Base-by-base conservation (phyloP, 1,140 invertebrate genomes). In the Globodera rostochiensis region DNA sequence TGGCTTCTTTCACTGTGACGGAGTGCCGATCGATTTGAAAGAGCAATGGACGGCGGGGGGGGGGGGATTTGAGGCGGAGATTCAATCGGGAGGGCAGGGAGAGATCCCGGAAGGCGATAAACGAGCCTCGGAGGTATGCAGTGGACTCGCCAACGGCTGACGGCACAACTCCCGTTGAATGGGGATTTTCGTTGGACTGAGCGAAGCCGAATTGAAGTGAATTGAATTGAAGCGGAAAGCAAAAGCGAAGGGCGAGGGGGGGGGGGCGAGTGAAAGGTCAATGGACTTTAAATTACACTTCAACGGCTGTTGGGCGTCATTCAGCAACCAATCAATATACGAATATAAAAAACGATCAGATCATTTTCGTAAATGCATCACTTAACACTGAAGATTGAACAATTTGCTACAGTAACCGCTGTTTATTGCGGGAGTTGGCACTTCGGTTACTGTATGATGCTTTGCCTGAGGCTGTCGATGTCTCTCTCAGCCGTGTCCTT, bases 31-130 rank as follows among this genome's bases (percentile, higher is more conserved):
- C 69, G 69, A 47, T 47, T 36, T 47, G 69, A 9, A 11, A 71
- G 25, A 71, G 13, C 11, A 45, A 71, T 36, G 66, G n/a, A 36
- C 66, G 36, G 19, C 6, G n/a, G 7, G 36, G 66, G 66, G 36
- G 50, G 69, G 25, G 21, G 69, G 46, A 36, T 71, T 71, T 71
- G 7, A 36, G 69, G 69, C 5, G 46, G 9, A 71, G 69, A 71
- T 71, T 47, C 25, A 71, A 71, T 71, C 69, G 69, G 69, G 69
- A 71, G 9, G n/a, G 69, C 13, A n/a, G 25, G 69, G n/a, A 71
- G 69, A 71, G 69, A 71, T 71, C 25, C 69, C 69, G 69, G 46
- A 47, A 71, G 69, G 69, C 69, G 69, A 71, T 71, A 71, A 71
- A 71, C n/a, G 69, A 71, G 25, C 36, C 15, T 36, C 11, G 7